A percentile compares a stretch with the other conserved stretches of the same genome.
Conservation (phyloP, 2,797 vertebrate genomes). For the Otolemur crassicaudatus region DNA sequence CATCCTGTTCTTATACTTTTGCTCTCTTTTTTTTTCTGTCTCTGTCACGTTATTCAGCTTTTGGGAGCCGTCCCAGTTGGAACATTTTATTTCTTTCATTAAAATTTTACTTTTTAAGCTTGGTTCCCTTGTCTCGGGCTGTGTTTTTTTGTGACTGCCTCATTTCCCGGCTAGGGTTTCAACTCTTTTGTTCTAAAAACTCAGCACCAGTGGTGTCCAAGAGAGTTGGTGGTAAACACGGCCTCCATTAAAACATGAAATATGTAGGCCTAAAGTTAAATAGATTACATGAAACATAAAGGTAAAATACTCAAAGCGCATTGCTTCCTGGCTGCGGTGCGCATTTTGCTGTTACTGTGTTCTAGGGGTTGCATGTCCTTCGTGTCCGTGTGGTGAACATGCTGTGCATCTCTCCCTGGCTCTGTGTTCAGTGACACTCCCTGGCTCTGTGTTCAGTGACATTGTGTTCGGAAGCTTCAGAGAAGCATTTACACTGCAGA, state of each 20-base stretch:
- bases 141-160: not conserved
- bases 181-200: not conserved
- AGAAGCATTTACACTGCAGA: no score
- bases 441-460: not conserved
- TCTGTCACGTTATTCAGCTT: not conserved
- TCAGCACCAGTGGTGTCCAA: accelerated
- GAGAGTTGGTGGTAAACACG: not conserved
- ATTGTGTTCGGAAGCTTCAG: accelerated
- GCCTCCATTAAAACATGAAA: no score
- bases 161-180: accelerated
- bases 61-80: not conserved
- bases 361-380: accelerated
- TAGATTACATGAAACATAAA: no score
- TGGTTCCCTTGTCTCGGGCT: accelerated
- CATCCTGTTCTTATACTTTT: not conserved
- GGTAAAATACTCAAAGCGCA: accelerated
- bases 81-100: not conserved
- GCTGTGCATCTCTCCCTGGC: accelerated
- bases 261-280: not conserved
- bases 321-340: not conserved
- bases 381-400: not conserved
- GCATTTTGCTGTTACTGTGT: accelerated
- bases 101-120: not conserved
- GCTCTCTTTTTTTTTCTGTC: not conserved
- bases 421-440: not conserved